A percentile compares a stretch with the other conserved stretches of the same genome.
These are phyloP conservation scores for Hirtodrosophila trivittata DNA, from an alignment of 2,888 invertebrate species.

Conservation along the genomic window DNA sequence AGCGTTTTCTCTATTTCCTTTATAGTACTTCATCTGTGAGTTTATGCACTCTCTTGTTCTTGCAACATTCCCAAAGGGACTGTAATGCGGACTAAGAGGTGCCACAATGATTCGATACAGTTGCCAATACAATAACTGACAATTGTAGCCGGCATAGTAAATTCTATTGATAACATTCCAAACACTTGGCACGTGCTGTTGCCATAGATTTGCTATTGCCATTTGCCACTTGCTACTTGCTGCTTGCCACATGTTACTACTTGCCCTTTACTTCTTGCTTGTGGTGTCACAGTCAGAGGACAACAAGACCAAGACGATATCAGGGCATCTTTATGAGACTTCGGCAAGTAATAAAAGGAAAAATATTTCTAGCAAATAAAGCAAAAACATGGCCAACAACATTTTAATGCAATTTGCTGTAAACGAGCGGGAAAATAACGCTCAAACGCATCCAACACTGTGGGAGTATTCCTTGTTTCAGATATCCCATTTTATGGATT, in stretches of 20 bases:
- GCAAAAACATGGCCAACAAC: slow-evolving; percentile 19
- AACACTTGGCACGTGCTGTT: slow-evolving; percentile 42
- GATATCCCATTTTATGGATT: slow-evolving; percentile 43
- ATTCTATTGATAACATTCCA: slow-evolving; percentile 43
- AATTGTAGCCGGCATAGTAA: slow-evolving; percentile 18
- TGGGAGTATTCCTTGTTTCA: slow-evolving; percentile 23
- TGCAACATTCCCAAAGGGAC: no score
- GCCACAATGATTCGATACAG: slow-evolving; percentile 14
- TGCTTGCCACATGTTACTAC: slow-evolving; percentile 5
- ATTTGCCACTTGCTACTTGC: slow-evolving; percentile 11
- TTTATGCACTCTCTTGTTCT: no score
- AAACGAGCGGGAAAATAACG: slow-evolving; percentile 37
- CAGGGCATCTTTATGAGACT: slow-evolving; percentile 42
- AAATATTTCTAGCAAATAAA: slow-evolving; percentile 39
- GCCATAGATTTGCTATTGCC: slow-evolving; percentile 28
- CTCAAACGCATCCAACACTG: slow-evolving; percentile 41
- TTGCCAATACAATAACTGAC: slow-evolving; percentile 7
- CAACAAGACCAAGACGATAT: slow-evolving; percentile 19
- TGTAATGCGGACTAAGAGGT: not conserved
- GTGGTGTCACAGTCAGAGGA: slow-evolving; percentile 24
- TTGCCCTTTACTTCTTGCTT: slow-evolving; percentile 20
- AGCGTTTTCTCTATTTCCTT: no score
- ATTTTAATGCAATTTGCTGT: slow-evolving; percentile 59
- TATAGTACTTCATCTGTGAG: no score
- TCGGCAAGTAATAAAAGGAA: slow-evolving; percentile 38